Evolutionary conservation across 2,797 vertebrate species (phyloP).

Genomic region (Anomalospiza imberbis): DNA sequence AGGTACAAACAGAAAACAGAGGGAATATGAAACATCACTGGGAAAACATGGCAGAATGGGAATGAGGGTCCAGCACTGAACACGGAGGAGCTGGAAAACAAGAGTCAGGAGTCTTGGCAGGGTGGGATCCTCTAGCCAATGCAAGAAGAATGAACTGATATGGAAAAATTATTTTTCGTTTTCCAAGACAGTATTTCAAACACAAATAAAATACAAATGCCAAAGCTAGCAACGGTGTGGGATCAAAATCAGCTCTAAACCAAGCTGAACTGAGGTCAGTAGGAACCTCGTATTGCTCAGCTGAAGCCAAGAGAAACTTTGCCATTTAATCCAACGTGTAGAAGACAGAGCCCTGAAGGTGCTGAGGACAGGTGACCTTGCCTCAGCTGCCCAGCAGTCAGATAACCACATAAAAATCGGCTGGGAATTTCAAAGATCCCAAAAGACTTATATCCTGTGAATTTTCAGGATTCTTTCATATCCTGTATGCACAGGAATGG

Average conservation of each 20-base stretch:
- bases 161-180: background rate
- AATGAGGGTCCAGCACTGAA: background rate
- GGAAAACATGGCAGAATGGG: background rate
- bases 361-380: background rate
- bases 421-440: background rate
- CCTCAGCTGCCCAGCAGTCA: background rate
- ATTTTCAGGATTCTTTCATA: background rate
- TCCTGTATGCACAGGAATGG: background rate
- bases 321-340: background rate
- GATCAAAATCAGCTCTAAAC: background rate
- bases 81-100: background rate
- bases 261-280: background rate
- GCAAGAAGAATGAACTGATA: background rate
- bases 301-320: background rate
- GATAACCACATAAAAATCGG: accelerated
- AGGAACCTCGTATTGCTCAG: background rate
- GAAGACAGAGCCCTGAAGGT: background rate
- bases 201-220: background rate
- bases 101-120: background rate
- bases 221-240: background rate
- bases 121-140: background rate
- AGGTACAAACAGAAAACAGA: slow-evolving; percentile 34
- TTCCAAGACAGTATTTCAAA: background rate
- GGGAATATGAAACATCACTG: background rate
- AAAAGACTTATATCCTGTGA: background rate